Conservation (phyloP, 2,113 vertebrate genomes). For the Morone chrysops region DNA sequence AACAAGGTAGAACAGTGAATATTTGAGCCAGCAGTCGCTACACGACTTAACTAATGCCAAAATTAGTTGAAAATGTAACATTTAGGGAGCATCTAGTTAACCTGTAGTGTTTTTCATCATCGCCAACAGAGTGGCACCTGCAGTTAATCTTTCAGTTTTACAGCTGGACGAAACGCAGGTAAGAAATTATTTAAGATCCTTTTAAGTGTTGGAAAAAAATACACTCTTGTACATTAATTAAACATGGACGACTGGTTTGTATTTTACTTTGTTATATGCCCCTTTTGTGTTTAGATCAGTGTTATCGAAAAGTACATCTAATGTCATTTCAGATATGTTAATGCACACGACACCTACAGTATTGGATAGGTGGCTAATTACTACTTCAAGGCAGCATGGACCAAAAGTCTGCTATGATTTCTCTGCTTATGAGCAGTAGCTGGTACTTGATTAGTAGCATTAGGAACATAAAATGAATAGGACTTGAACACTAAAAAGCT, state of each 20-base stretch:
- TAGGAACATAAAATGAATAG: conserved; percentile 19
- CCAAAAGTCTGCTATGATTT: conserved; percentile 14
- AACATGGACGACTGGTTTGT: neutral
- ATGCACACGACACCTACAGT: conserved; percentile 19
- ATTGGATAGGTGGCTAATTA: conserved; percentile 24
- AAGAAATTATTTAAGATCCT: conserved; percentile 7
- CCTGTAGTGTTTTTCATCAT: conserved; percentile 42
- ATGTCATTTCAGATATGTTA: neutral
- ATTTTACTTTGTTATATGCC: conserved; percentile 1
- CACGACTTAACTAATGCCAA: conserved; percentile 14
- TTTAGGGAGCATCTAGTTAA: conserved; percentile 18
- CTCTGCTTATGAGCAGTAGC: conserved; percentile 20
- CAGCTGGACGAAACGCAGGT: neutral
- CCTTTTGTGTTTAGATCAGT: conserved; percentile 12
- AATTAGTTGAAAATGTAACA: conserved; percentile 5
- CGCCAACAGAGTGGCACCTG: neutral
- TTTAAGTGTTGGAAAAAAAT: conserved; percentile 18
- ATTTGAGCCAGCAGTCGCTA: conserved; percentile 3
- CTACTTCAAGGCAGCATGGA: conserved; percentile 13
- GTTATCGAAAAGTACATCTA: conserved; percentile 13
- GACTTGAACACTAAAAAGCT: conserved; percentile 20
- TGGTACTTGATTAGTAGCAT: conserved; percentile 19
- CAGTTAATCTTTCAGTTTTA: neutral
- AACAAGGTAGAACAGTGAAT: conserved; percentile 39
- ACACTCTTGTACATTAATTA: neutral